phyloP scores from a whole-genome alignment of 2,888 invertebrate genomes.

The Pecten maximus region DNA sequence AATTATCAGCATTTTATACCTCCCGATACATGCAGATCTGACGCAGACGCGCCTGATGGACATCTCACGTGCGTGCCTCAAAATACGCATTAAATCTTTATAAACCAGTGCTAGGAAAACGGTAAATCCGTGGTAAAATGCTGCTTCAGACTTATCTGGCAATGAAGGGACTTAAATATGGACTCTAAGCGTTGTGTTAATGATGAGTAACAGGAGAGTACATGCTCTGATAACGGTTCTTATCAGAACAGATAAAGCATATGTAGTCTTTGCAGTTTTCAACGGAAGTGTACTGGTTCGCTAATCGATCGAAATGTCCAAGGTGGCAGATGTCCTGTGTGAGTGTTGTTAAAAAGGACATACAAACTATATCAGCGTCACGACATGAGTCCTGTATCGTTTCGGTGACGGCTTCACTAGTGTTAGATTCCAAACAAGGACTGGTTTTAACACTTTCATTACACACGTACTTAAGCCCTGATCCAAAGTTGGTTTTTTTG shows the following conservation, averaged over 20 bases:
- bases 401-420: not conserved
- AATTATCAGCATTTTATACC: slow-evolving; percentile 12
- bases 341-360: not conserved
- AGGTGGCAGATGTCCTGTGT: not conserved
- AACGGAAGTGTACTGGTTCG: not conserved
- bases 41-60: not conserved
- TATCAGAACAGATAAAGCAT: not conserved
- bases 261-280: not conserved
- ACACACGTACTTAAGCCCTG: no score
- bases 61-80: not conserved
- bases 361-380: not conserved
- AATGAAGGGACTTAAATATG: not conserved
- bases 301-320: not conserved
- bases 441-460: no score
- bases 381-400: no score
- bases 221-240: not conserved
- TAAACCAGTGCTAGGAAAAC: not conserved
- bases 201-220: not conserved
- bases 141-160: not conserved
- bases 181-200: not conserved
- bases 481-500: no score
- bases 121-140: not conserved
- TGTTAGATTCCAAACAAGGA: not conserved
- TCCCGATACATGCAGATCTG: not conserved
- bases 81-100: slow-evolving; percentile 20